Conservation (phyloP, 2,113 vertebrate genomes). For the Anoplopoma fimbria region DNA sequence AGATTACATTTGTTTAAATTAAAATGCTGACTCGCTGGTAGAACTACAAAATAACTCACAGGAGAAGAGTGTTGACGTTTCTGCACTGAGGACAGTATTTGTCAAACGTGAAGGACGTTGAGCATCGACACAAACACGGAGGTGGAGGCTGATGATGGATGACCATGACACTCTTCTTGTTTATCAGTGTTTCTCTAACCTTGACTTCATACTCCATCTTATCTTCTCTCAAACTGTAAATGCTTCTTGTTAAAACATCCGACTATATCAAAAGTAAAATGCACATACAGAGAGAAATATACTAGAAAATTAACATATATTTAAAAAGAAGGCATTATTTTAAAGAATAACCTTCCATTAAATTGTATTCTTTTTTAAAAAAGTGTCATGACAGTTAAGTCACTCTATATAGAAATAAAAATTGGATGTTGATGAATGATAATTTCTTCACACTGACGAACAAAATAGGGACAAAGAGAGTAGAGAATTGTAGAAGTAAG, state of each 20-base stretch:
- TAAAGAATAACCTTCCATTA: too few relatives aligned
- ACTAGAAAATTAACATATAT: too few relatives aligned
- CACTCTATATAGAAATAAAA: too few relatives aligned
- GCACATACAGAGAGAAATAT: neutral
- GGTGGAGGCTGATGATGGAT: neutral
- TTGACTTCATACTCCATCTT: neutral
- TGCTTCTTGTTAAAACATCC: neutral
- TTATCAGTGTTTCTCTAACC: slow-evolving; percentile 7
- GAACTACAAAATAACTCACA: neutral
- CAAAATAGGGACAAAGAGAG: neutral
- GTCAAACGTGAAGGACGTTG: too few relatives aligned
- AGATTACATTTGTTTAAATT: neutral
- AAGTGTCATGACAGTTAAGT: too few relatives aligned
- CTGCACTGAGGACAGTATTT: too few relatives aligned
- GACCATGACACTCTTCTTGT: neutral
- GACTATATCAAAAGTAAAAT: neutral
- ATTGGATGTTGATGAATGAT: too few relatives aligned
- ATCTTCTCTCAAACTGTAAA: neutral
- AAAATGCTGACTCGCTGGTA: neutral
- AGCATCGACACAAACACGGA: neutral
- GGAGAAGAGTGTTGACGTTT: neutral
- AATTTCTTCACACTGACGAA: too few relatives aligned
- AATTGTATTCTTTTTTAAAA: too few relatives aligned
- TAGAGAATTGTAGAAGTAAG: neutral
- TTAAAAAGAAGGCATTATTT: too few relatives aligned